Percentiles rank a stretch among this genome's conserved stretches.
Evolutionary conservation across 2,888 invertebrate species (phyloP).

Genomic region (Luffia ferchaultella): DNA sequence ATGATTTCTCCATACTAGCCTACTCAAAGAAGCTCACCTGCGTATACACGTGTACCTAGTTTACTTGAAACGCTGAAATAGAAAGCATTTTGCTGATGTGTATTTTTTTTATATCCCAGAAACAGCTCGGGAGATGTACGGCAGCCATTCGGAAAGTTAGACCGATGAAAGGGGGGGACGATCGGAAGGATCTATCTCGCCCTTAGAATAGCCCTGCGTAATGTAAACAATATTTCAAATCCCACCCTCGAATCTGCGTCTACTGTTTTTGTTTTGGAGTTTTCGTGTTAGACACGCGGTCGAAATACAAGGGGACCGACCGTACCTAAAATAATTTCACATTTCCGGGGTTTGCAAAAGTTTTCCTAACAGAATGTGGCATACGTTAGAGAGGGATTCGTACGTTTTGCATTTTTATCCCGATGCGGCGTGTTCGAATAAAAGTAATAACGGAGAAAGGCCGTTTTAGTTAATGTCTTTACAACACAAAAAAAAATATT

Average conservation of each 20-base stretch:
- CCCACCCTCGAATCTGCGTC: background rate
- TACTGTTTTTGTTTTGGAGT: background rate
- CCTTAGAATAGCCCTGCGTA: background rate
- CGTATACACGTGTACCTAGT: no score
- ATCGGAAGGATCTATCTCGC: background rate
- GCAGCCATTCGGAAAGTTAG: background rate
- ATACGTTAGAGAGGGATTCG: background rate
- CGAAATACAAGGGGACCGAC: background rate
- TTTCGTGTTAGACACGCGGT: background rate
- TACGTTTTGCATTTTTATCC: background rate
- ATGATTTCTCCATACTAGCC: no score
- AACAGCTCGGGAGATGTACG: background rate
- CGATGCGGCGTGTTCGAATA: background rate
- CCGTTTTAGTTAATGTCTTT: no score
- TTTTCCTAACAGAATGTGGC: background rate
- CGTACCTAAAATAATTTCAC: background rate
- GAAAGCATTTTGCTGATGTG: no score
- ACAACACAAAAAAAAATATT: no score
- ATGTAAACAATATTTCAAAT: slow-evolving; percentile 6
- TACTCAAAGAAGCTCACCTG: no score
- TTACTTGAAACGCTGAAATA: no score
- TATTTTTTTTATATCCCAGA: background rate
- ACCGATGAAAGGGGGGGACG: background rate
- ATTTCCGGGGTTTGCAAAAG: background rate
- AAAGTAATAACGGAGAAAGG: no score